Conservation (phyloP, 2,797 vertebrate species). For the Pipistrellus nathusii region DNA sequence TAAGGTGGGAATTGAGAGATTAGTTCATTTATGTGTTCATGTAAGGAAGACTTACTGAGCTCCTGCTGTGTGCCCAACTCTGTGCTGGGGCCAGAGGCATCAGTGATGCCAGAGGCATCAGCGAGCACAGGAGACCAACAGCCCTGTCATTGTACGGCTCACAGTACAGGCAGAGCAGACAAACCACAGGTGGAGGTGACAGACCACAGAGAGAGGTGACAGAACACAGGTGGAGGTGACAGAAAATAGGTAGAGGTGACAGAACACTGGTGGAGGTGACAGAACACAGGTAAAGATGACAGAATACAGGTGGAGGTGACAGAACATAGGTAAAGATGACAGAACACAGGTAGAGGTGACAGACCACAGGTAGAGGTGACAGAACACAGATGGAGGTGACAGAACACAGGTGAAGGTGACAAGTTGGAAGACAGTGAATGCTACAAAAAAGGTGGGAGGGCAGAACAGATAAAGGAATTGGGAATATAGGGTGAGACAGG, state of each 20-base stretch:
- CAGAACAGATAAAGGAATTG: accelerated
- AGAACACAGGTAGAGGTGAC: too few relatives aligned
- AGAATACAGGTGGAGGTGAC: too few relatives aligned
- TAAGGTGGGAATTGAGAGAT: not conserved
- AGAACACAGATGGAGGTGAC: too few relatives aligned
- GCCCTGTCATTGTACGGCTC: too few relatives aligned
- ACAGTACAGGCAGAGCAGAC: accelerated
- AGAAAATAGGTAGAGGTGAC: accelerated
- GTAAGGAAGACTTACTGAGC: not conserved
- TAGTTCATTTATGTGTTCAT: accelerated
- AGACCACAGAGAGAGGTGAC: accelerated
- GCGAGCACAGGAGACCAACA: not conserved
- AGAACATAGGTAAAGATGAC: too few relatives aligned
- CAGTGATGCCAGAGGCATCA: not conserved
- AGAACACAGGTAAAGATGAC: too few relatives aligned
- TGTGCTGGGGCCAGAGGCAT: too few relatives aligned
- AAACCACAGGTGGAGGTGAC: accelerated
- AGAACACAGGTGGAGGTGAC: too few relatives aligned
- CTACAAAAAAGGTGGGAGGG: accelerated
- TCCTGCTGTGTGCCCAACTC: not conserved
- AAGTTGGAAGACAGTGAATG: accelerated
- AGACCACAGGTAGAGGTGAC: too few relatives aligned
- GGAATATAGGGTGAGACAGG: too few relatives aligned
- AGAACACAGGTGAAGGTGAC: too few relatives aligned
- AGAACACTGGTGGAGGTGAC: too few relatives aligned